These are phyloP conservation scores for Patella caerulea DNA, from an alignment of 2,888 invertebrate genomes.

Conservation along the genomic window DNA sequence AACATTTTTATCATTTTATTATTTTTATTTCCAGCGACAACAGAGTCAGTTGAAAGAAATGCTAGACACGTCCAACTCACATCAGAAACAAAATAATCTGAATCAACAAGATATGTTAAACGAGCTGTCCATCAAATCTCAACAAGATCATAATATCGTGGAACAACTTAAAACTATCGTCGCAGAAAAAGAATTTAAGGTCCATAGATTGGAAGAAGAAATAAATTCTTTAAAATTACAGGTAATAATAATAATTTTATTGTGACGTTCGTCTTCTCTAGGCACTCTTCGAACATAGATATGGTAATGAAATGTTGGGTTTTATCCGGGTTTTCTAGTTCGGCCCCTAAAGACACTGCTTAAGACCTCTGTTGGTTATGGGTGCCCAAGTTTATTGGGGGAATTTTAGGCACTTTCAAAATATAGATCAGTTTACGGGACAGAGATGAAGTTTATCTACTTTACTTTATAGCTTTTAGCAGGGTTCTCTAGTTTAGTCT, in stretches of 20 bases:
- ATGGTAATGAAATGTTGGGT: no score
- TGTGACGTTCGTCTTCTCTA: no score
- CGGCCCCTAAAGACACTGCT: conserved; percentile 4
- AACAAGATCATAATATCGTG: conserved; percentile 66
- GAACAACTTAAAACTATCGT: conserved; percentile 68
- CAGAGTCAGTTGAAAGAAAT: conserved; percentile 58
- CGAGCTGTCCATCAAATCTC: conserved; percentile 55
- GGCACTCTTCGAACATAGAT: no score
- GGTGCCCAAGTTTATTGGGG: no score
- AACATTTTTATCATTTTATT: background rate
- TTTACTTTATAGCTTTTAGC: no score
- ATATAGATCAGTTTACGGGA: no score
- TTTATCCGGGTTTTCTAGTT: no score
- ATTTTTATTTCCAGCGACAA: conserved; percentile 45
- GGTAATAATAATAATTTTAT: conserved; percentile 38
- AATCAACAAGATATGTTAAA: conserved; percentile 48
- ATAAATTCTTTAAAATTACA: conserved; percentile 56
- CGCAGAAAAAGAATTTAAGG: conserved; percentile 64
- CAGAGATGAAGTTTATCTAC: no score
- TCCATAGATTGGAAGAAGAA: conserved; percentile 63
- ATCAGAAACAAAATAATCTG: conserved; percentile 44
- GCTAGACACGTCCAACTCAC: conserved; percentile 49
- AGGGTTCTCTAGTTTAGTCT: no score
- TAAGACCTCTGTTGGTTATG: background rate
- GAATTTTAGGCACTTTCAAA: no score